These are phyloP conservation scores for Iphiclides podalirius DNA, from an alignment of 2,888 invertebrate species.

Conservation along the genomic window DNA sequence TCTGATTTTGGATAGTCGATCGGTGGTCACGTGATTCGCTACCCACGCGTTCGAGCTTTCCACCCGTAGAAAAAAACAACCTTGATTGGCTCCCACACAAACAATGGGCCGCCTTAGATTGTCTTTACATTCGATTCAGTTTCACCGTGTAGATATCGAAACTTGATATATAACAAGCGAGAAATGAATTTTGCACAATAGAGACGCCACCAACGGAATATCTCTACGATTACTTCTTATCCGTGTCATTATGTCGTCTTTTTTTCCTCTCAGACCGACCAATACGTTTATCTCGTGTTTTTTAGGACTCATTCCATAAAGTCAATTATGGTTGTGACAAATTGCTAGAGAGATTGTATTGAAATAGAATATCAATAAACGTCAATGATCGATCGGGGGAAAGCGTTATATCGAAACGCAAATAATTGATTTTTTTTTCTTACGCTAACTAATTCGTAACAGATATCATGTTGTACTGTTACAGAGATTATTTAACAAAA, in stretches of 20 bases:
- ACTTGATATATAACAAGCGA: conserved; percentile 41
- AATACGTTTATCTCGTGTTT: no score
- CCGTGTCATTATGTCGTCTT: background rate
- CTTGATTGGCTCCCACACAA: conserved; percentile 61
- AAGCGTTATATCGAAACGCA: conserved; percentile 11
- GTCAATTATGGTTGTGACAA: conserved; percentile 12
- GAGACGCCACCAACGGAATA: conserved; percentile 22
- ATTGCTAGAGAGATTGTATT: conserved; percentile 11
- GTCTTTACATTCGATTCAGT: conserved; percentile 62
- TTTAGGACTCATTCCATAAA: background rate
- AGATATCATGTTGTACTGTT: background rate
- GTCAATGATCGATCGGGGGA: conserved; percentile 11
- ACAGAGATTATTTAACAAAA: no score
- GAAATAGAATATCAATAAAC: conserved; percentile 10
- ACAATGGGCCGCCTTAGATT: conserved; percentile 67
- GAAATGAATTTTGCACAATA: conserved; percentile 46
- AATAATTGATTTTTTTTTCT: conserved; percentile 6
- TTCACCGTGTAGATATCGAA: conserved; percentile 51
- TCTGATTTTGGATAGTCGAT: background rate
- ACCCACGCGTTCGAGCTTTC: conserved; percentile 35
- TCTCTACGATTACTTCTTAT: conserved; percentile 14
- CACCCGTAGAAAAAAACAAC: conserved; percentile 45
- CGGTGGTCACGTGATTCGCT: conserved; percentile 14
- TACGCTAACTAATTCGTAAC: background rate
- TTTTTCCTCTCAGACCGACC: conserved; percentile 1